phyloP scores from a whole-genome alignment of 2,113 vertebrate genomes.

The Coryphaenoides rupestris region DNA sequence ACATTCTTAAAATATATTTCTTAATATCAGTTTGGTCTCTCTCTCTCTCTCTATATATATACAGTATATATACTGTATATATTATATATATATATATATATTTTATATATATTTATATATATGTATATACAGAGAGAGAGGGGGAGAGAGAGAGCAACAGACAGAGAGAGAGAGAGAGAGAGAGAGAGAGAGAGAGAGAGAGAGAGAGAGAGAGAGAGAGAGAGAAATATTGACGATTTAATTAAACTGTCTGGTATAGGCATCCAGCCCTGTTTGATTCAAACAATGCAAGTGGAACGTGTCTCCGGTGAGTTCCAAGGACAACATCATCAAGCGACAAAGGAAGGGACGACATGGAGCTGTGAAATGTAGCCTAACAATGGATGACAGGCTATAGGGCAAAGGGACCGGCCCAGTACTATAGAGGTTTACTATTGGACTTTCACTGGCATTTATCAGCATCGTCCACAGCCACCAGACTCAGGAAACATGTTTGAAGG shows the following conservation, averaged over 20 bases:
- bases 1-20: conserved; percentile 3
- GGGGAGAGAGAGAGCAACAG: too few species aligned
- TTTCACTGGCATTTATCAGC: conserved; percentile 30
- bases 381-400: conserved; percentile 12
- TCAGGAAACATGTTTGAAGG: conserved; percentile 38
- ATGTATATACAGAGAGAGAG: too few species aligned
- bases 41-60: conserved; percentile 8
- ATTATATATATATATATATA: too few species aligned
- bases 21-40: conserved; percentile 42
- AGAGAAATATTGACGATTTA: conserved; percentile 68
- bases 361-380: conserved; percentile 30
- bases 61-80: too few species aligned
- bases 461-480: conserved; percentile 36
- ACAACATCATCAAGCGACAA: conserved; percentile 56
- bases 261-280: conserved; percentile 52
- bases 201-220: too few species aligned
- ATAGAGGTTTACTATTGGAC: conserved; percentile 18
- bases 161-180: too few species aligned
- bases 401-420: conserved; percentile 17
- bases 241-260: conserved; percentile 49
- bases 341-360: conserved; percentile 27
- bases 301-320: conserved; percentile 59
- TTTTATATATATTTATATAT: too few species aligned
- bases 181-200: too few species aligned
- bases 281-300: conserved; percentile 58